phyloP scores from a whole-genome alignment of 2,797 vertebrate genomes.

The Alosa sapidissima region DNA sequence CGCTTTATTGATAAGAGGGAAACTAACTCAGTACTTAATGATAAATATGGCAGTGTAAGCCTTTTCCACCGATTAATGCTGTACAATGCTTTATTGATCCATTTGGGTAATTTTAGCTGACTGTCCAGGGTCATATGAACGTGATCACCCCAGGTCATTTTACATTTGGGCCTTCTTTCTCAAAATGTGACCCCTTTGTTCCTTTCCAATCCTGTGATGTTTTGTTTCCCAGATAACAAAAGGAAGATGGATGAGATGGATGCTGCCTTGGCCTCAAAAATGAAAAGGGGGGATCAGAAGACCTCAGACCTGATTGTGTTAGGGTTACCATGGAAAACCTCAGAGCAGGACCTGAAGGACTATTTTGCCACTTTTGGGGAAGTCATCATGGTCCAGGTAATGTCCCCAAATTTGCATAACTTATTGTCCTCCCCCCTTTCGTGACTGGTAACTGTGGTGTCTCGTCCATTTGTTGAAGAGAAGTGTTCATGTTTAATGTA shows the following conservation, averaged over 20 bases:
- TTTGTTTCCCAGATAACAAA: conserved; percentile 85
- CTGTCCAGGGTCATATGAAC: background rate
- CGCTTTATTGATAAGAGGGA: background rate
- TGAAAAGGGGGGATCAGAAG: conserved; percentile 97
- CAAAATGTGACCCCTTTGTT: background rate
- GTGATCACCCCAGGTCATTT: background rate
- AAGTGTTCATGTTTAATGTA: background rate
- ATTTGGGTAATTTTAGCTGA: background rate
- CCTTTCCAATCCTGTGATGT: conserved; percentile 35
- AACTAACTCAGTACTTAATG: background rate
- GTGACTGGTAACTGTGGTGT: background rate
- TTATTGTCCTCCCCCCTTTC: background rate
- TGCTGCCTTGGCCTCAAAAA: conserved; percentile 94
- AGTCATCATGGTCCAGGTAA: conserved; percentile 99
- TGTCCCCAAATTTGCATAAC: background rate
- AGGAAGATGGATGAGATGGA: conserved; percentile 99
- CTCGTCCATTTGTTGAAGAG: background rate
- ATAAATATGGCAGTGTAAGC: background rate
- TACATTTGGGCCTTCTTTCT: background rate
- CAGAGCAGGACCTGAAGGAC: conserved; percentile 96
- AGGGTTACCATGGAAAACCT: conserved; percentile 96
- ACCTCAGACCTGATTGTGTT: conserved; percentile 96
- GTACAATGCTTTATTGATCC: background rate
- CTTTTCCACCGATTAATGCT: background rate
- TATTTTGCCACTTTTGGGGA: conserved; percentile 98